Evolutionary conservation across 92 coral and sea anemone genomes (phyloP).

Genomic region (Plumapathes pennacea): DNA sequence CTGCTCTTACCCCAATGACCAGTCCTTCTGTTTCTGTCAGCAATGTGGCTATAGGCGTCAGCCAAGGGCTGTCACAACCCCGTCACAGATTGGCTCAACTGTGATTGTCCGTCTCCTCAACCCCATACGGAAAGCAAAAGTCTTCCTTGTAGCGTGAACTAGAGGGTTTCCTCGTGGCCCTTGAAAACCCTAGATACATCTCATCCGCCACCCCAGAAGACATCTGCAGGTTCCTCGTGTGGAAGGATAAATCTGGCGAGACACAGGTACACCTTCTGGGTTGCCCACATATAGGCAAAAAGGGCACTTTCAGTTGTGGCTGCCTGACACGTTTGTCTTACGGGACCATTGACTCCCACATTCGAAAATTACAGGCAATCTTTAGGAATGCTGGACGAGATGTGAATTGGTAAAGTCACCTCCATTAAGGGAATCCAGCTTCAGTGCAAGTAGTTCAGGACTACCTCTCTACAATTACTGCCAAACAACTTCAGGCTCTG

Average conservation of each 20-base stretch:
- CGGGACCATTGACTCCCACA: slow-evolving; percentile 15
- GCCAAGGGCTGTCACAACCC: not conserved
- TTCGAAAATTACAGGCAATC: slow-evolving; percentile 9
- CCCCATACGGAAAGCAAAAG: slow-evolving; percentile 11
- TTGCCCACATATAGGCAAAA: slow-evolving; percentile 6
- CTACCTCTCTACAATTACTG: slow-evolving; percentile 7
- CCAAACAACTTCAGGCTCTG: slow-evolving; percentile 24
- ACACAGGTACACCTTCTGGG: slow-evolving; percentile 18
- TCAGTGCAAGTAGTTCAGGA: slow-evolving; percentile 9
- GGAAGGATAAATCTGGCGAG: slow-evolving; percentile 27
- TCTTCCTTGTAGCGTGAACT: slow-evolving; percentile 8
- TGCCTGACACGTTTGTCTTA: slow-evolving; percentile 23
- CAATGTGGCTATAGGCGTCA: slow-evolving; percentile 19
- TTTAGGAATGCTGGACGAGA: slow-evolving; percentile 9
- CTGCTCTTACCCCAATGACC: slow-evolving; percentile 19
- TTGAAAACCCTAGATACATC: not conserved
- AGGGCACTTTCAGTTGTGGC: slow-evolving; percentile 8
- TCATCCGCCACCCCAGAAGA: slow-evolving; percentile 4
- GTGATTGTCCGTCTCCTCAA: not conserved
- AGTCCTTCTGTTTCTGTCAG: slow-evolving; percentile 22
- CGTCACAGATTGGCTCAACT: not conserved
- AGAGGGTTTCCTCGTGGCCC: slow-evolving; percentile 9
- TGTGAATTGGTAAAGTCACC: slow-evolving; percentile 20
- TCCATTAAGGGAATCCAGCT: slow-evolving; percentile 40
- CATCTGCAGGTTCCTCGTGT: slow-evolving; percentile 19